phyloP scores from a whole-genome alignment of 2,888 invertebrate genomes.

The Spisula solida region DNA sequence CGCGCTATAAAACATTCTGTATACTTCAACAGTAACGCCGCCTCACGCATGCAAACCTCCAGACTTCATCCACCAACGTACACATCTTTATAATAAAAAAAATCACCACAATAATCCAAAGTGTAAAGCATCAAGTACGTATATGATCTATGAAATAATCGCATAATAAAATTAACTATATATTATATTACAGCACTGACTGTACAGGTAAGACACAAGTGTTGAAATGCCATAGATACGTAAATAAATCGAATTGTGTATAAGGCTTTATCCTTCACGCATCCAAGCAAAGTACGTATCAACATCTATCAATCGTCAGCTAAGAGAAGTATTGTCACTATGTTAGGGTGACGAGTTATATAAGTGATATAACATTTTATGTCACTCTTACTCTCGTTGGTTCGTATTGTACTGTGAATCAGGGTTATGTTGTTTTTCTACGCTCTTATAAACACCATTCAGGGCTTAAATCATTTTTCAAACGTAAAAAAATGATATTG shows the following conservation, averaged over 20 bases:
- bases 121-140: neutral
- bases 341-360: slow-evolving; percentile 43
- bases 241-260: slow-evolving; percentile 28
- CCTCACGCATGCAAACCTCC: neutral
- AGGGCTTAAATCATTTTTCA: no score
- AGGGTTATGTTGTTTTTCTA: neutral
- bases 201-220: neutral
- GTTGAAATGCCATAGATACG: neutral
- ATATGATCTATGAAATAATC: slow-evolving; percentile 9
- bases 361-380: slow-evolving; percentile 38
- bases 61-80: neutral
- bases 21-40: neutral
- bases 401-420: neutral
- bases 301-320: slow-evolving; percentile 44
- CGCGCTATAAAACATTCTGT: slow-evolving; percentile 3
- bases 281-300: slow-evolving; percentile 18
- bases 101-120: slow-evolving; percentile 2
- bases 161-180: neutral
- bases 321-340: slow-evolving; percentile 36
- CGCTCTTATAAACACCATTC: no score
- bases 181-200: neutral
- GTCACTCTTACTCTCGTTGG: neutral
- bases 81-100: slow-evolving; percentile 22
- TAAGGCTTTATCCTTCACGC: slow-evolving; percentile 4
- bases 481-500: no score